These are phyloP conservation scores for Vireo altiloquus DNA, from an alignment of 2,113 vertebrate genomes.

Conservation along the genomic window DNA sequence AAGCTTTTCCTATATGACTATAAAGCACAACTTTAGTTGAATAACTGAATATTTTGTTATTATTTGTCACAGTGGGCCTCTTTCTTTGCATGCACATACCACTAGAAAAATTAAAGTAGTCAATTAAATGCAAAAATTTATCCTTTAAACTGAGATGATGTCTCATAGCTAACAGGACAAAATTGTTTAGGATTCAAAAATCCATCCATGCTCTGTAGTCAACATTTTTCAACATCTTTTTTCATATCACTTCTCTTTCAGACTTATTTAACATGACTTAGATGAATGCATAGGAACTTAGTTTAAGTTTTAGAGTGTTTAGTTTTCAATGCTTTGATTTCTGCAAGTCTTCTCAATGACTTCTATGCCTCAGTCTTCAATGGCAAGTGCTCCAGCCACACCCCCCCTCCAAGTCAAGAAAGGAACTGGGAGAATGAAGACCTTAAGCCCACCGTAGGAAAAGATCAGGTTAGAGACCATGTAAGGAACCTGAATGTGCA, in stretches of 20 bases:
- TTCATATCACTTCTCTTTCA: neutral
- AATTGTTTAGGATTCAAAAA: neutral
- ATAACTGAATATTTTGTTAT: neutral
- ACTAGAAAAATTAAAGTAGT: neutral
- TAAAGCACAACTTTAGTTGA: neutral
- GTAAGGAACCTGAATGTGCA: neutral
- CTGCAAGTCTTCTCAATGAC: neutral
- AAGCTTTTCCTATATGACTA: neutral
- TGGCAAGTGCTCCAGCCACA: neutral
- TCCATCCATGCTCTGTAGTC: neutral
- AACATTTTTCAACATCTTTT: neutral
- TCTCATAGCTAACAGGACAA: neutral
- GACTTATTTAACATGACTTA: neutral
- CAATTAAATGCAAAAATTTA: neutral
- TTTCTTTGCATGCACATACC: neutral
- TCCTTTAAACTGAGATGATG: neutral
- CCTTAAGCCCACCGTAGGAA: neutral
- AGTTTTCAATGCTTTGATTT: neutral
- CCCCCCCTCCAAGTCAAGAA: neutral
- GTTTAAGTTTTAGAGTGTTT: neutral
- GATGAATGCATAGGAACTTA: neutral
- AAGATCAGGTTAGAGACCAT: neutral
- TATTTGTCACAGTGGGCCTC: neutral
- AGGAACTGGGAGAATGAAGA: neutral
- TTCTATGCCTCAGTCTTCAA: neutral